Conservation (phyloP, 2,888 invertebrate genomes). For the Plagodis pulveraria region DNA sequence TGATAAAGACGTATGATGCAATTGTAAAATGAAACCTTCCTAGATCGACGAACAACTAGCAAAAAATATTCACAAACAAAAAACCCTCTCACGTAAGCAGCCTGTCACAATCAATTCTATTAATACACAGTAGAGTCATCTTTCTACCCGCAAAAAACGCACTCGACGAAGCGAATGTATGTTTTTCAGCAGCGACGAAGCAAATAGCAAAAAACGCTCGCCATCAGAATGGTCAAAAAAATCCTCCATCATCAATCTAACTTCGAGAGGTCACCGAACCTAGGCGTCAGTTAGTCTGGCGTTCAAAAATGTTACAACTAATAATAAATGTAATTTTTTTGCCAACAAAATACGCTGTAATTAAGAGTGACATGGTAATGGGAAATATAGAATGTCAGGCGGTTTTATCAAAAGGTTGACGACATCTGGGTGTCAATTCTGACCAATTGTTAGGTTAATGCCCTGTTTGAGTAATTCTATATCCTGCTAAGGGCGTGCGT, state of each 20-base stretch:
- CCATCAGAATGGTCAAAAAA: conserved; percentile 28
- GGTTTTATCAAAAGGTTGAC: conserved; percentile 42
- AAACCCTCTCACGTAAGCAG: not conserved
- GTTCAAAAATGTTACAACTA: conserved; percentile 35
- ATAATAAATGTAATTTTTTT: conserved; percentile 46
- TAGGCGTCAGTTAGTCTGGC: conserved; percentile 49
- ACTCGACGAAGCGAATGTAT: conserved; percentile 9
- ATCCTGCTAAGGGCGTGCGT: conserved; percentile 6
- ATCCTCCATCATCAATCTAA: conserved; percentile 32
- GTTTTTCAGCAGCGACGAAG: conserved; percentile 11
- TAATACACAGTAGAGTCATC: not conserved
- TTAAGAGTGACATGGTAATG: conserved; percentile 47
- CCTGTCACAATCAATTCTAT: conserved; percentile 11
- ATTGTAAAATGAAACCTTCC: no score
- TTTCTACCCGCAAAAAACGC: conserved; percentile 8
- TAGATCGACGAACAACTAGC: no score
- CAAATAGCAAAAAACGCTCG: conserved; percentile 22
- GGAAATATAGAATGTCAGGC: conserved; percentile 43
- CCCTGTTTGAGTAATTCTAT: conserved; percentile 43
- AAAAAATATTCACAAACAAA: not conserved
- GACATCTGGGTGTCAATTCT: conserved; percentile 41
- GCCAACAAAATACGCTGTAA: conserved; percentile 45
- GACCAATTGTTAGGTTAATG: conserved; percentile 55
- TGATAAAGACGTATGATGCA: no score
- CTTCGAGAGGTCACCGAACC: conserved; percentile 39